phyloP scores from a whole-genome alignment of 2,797 vertebrate genomes.

The Nothura maculosa region DNA sequence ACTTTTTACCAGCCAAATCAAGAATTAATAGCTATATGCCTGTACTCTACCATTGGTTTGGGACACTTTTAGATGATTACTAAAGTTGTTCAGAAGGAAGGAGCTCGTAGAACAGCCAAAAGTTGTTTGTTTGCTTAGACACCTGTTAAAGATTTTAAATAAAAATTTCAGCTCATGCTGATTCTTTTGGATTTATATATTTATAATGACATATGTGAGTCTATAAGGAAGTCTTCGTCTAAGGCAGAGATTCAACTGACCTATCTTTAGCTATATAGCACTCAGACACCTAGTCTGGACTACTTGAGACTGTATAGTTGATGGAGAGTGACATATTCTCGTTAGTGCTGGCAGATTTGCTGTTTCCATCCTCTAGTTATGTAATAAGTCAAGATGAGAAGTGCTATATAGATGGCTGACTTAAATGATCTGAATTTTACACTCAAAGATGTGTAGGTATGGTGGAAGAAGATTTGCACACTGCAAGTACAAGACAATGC shows the following conservation, averaged over 20 bases:
- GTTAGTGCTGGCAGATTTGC: background rate
- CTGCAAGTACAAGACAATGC: background rate
- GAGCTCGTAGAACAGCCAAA: background rate
- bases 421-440: background rate
- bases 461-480: background rate
- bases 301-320: background rate
- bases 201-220: background rate
- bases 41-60: background rate
- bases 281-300: background rate
- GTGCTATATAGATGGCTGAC: fast-evolving
- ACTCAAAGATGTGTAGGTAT: background rate
- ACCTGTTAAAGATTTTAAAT: background rate
- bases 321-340: background rate
- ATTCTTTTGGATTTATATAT: background rate
- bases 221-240: background rate
- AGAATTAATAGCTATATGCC: background rate
- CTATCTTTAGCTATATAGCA: background rate
- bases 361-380: background rate
- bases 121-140: background rate
- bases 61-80: background rate
- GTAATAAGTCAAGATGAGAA: background rate
- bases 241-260: background rate
- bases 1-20: background rate
- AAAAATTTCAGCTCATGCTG: background rate
- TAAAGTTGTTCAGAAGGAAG: background rate